Base-by-base conservation (phyloP, 1,140 invertebrate genomes). In the Ceratosolen solmsi region DNA sequence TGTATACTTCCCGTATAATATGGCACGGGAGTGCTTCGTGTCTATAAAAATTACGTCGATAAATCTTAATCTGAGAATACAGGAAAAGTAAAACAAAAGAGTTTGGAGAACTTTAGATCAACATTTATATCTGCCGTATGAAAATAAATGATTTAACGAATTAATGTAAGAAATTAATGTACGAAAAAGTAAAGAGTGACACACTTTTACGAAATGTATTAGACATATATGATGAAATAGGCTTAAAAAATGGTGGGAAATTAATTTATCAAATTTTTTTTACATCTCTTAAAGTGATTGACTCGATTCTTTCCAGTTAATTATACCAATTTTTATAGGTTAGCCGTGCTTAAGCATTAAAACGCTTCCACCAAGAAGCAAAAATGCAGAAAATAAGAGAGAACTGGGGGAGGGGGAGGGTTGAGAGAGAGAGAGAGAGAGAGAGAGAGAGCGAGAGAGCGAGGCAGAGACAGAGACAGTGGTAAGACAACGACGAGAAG, bases 181-280 rank as follows among this genome's bases (percentile, higher is more conserved):
- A 15, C 2, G 17, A 54, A 54, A 54, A n/a, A n/a, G n/a, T n/a
- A n/a, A n/a, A 9, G 20, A 54, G 20, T 54, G 3, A 54, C 3
- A 20, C 2, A 54, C 51, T 54, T 54, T 2, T 2, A 54, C 17
- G 17, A 54, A 54, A 54, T 15, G 20, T 2, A 9, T 15, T 54
- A 15, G 3, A 22, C 3, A 22, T 54, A 15, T 54, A 3, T 54
- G 17, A 54, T 3, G 17, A 2, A 20, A 54, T 15, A 15, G 9
- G 20, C 20, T 15, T n/a, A 54, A 22, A 54, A 54, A 54, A 54
- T 58, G 2, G 5, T 25, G 17, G 25, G 25, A 58, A 58, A 58
- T 58, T 25, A 63, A 30, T 63, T 63, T 63, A 27, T 33, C 58
- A 63, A 63, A 1, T 63, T 63, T 63, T 63, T 63, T 30, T 56